A percentile compares a stretch with the other conserved stretches of the same genome.
Conservation (phyloP, 1,140 invertebrate genomes). For the Drosophila ohnishii region DNA sequence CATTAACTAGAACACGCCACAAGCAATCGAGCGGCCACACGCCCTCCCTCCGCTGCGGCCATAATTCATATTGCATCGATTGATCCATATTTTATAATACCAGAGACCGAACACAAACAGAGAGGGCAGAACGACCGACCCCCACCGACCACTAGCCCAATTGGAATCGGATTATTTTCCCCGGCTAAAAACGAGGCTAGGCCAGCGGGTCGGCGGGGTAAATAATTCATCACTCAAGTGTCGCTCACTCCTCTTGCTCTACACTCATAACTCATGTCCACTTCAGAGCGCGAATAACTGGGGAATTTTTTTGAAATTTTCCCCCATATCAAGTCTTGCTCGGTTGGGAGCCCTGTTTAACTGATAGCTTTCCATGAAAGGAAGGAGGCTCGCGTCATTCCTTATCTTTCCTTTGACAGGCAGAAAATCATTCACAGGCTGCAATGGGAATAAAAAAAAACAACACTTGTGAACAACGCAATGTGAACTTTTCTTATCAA, state of each 20-base stretch:
- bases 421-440: conserved; percentile 14
- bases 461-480: conserved; percentile 8
- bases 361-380: background rate
- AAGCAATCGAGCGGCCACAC: conserved; percentile 26
- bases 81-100: conserved; percentile 61
- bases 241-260: conserved; percentile 13
- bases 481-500: conserved; percentile 11
- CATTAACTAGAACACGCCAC: conserved; percentile 54
- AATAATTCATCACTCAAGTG: conserved; percentile 50
- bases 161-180: conserved; percentile 63
- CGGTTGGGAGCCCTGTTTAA: background rate
- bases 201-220: conserved; percentile 12
- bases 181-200: conserved; percentile 19
- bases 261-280: conserved; percentile 28
- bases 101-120: conserved; percentile 28
- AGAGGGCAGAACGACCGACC: conserved; percentile 15
- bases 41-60: background rate
- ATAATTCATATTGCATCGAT: conserved; percentile 66
- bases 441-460: conserved; percentile 6
- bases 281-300: conserved; percentile 5
- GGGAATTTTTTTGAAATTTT: conserved; percentile 27
- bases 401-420: conserved; percentile 9
- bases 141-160: conserved; percentile 5
- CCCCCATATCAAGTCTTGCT: background rate
- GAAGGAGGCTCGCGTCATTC: conserved; percentile 17